Base-by-base conservation (phyloP, 1,140 invertebrate species). In the Panulirus ornatus region DNA sequence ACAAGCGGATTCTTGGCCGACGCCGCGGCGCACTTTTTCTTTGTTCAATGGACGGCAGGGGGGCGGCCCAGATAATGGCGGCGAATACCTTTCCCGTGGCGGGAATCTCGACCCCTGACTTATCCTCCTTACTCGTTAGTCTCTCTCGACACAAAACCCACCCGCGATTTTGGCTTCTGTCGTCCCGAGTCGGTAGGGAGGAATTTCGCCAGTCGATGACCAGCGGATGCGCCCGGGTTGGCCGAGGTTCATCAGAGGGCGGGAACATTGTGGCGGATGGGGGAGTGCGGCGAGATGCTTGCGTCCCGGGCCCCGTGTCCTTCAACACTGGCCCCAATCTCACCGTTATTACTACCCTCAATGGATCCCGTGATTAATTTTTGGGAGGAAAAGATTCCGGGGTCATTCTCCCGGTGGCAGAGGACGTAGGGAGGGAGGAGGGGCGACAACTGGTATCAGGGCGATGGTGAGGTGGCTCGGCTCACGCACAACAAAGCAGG, bases 351-450 rank as follows among this genome's bases (percentile, higher is more conserved):
- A 81, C 78, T 81, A 47, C 16, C 78, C 78, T 81, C 78, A 81
- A 81, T 81, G 78, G 78, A 63, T n/a, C 16, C 47, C 78, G 38
- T 81, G 78, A 81, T 81, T 81, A 81, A 81, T 81, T 81, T 81
- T 81, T 79, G 44, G 76, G 71, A 58, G 2, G 78, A 5, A 30
- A 58, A 22, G n/a, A 22, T n/a, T n/a, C n/a, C 0, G n/a, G 1
- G 27, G 27, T 30, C 58, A 66, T 66, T 66, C 58, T 66, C n/a
- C 9, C 30, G n/a, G 16, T 58, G 58, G 0, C 9, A 27, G n/a
- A 3, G 58, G 6, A n/a, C n/a, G n/a, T n/a, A n/a, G n/a, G n/a
- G n/a, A n/a, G n/a, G n/a, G n/a, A n/a, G n/a, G n/a, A n/a, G n/a
- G n/a, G n/a, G n/a, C n/a, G n/a, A n/a, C n/a, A n/a, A n/a, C n/a